A percentile compares a stretch with the other conserved stretches of the same genome.
phyloP scores from a whole-genome alignment of 2,113 vertebrate genomes.

The Ciconia boyciana region DNA sequence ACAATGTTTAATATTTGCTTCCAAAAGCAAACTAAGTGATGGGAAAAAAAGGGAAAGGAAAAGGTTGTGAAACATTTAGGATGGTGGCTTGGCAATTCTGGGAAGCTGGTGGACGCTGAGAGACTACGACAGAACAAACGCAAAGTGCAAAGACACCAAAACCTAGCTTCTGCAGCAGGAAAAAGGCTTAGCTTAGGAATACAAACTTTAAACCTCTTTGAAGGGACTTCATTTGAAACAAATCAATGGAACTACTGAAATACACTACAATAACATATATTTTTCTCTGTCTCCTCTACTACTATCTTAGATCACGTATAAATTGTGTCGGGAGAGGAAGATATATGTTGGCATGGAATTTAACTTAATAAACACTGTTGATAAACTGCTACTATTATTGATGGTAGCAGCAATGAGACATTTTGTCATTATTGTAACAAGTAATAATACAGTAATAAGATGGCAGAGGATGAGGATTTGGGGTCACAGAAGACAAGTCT shows the following conservation, averaged over 20 bases:
- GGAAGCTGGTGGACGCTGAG: not conserved
- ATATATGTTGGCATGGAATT: not conserved
- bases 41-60: not conserved
- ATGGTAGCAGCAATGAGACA: conserved; percentile 2
- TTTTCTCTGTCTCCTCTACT: not conserved
- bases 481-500: conserved; percentile 23
- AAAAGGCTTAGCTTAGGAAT: not conserved
- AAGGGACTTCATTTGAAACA: not conserved
- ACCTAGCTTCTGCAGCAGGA: not conserved
- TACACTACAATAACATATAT: not conserved
- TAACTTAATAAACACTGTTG: conserved; percentile 34
- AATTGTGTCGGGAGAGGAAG: not conserved
- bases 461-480: not conserved
- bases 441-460: conserved; percentile 38
- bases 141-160: not conserved
- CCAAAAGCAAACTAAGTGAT: not conserved
- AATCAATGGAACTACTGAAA: not conserved
- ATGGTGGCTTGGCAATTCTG: not conserved
- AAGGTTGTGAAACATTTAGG: not conserved
- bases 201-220: not conserved
- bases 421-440: conserved; percentile 18
- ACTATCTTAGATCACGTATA: not conserved
- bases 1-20: not conserved
- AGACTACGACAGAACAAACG: not conserved
- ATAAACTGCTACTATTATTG: conserved; percentile 11